Percentiles rank a stretch among this genome's conserved stretches.
Evolutionary conservation across 2,113 vertebrate species (phyloP).

Genomic region (Oenanthe melanoleuca): DNA sequence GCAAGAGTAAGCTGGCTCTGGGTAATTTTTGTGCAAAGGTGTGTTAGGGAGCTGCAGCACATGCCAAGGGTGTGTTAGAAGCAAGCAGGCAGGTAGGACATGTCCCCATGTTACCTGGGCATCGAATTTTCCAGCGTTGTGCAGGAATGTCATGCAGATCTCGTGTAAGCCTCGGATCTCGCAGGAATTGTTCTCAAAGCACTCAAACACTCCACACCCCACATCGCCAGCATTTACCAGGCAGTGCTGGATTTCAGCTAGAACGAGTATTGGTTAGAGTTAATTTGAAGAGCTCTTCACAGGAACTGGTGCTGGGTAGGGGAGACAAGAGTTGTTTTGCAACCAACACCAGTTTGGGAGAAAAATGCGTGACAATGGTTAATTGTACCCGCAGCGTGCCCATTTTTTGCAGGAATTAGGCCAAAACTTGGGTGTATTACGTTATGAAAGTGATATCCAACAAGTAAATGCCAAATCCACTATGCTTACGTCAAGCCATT

Average conservation of each 20-base stretch:
- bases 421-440: constrained; percentile 24
- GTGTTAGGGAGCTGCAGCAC: background rate
- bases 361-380: constrained; percentile 12
- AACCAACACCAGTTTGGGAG: constrained; percentile 16
- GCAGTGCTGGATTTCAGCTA: constrained; percentile 98
- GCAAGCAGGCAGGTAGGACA: background rate
- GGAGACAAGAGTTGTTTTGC: constrained; percentile 7
- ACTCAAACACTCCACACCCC: constrained; percentile 97
- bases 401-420: constrained; percentile 37
- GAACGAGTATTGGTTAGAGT: constrained; percentile 64
- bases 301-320: background rate
- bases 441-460: constrained; percentile 43
- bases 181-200: constrained; percentile 99
- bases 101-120: constrained; percentile 86
- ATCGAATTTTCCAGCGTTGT: constrained; percentile 99
- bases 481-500: constrained; percentile 26
- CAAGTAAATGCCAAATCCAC: constrained; percentile 48
- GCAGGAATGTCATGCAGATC: constrained; percentile 98
- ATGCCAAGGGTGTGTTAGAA: background rate
- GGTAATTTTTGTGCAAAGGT: background rate
- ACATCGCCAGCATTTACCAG: constrained; percentile 96
- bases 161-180: constrained; percentile 97
- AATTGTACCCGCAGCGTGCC: background rate
- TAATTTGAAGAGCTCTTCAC: background rate
- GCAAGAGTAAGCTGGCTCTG: background rate